Base-by-base conservation (phyloP, 2,888 invertebrate species). In the Andrena marginata region DNA sequence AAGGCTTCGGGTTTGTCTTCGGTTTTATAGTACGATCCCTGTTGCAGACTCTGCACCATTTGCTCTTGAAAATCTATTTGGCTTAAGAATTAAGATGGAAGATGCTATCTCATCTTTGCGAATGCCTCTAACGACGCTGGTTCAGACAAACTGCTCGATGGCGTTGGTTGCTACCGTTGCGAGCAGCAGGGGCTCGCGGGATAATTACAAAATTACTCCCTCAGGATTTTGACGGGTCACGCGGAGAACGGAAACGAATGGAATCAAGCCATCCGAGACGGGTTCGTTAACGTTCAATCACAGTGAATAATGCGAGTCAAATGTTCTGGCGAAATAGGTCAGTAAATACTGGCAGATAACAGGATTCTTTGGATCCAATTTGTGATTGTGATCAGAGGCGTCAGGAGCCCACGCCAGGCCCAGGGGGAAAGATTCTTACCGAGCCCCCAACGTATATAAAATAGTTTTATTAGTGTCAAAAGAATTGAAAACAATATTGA, bases 191-290 rank as follows among this genome's bases (percentile, higher is more conserved):
- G 78, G 77, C 64, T 73, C 75, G 74, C 77, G 77, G 80, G 87
- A 87, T 87, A 88, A 89, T 88, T 89, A 83, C 87, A 78, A 88
- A 89, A 88, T 89, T 82, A 89, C 87, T 89, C 89, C 88, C 86
- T 79, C 60, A 86, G 88, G 88, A 88, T 85, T 85, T 85, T 72
- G 80, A 85, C 80, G 23, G 81, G 63, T 72, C 35, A 60, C 49
- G 23, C 63, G 33, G 56, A 33, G 67, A 72, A 79, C 59, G 59
- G 76, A 69, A 76, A 73, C 59, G 72, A 60, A 48, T 64, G 51
- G 60, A 49, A 67, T 67, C 75, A 49, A 49, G 54, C 49, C 65
- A 70, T 79, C 77, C 75, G 70, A 51, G 63, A 80, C 64, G 70
- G 62, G 86, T 81, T 89, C 85, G 85, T 88, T 87, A 89, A 82